Evolutionary conservation across 2,888 invertebrate genomes (phyloP), one percentile per base, ranked within the genome.

Genomic region (Sarcophaga subvicina): DNA sequence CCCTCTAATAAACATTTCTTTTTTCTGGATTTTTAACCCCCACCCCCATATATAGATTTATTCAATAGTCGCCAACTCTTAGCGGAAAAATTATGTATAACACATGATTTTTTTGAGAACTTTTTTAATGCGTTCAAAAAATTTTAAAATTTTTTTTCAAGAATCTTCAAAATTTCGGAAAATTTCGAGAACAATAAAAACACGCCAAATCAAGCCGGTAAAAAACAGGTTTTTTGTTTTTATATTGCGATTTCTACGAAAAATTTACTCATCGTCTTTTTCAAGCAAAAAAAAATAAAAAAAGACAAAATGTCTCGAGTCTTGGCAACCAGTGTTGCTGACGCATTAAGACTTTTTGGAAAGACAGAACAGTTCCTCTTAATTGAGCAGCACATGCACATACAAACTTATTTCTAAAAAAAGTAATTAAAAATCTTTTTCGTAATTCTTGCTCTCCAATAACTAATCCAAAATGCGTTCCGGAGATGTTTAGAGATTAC

Each of bases 81-180:
- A 64, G 70, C 72, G 81, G 71, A 87, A 87, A 79, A 85, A 85
- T 81, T 87, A 84, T 87, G 85, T 87, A 84, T 87, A 54, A 87
- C 85, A 78, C 81, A 73, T 83, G 80, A 83, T 80, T 80, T 80
- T 80, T 78, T 64, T 45, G 45, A 75, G 20, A 60, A 47, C 22
- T 8, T 69, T 69, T 60, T 78, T 12, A 71, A 37, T 76, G 59
- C 47, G 63, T 63, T 27, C 47, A 63, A 69, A 75, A 37, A 17
- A 2, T 20, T 54, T 8, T 11, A n/a, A n/a, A 27, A 10, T 20
- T 37, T 10, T 10, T 8, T 37, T 37, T 37, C 8, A 37, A 37
- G 54, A 54, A 54, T 14, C 12, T 72, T 62, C 10, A 27, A 0
- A 62, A 45, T 2, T 63, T 60, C 4, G 62, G n/a, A 14, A 37